A percentile compares a stretch with the other conserved stretches of the same genome.
These are phyloP conservation scores for Eupithecia insigniata DNA, from an alignment of 2,888 invertebrate species.

Conservation along the genomic window DNA sequence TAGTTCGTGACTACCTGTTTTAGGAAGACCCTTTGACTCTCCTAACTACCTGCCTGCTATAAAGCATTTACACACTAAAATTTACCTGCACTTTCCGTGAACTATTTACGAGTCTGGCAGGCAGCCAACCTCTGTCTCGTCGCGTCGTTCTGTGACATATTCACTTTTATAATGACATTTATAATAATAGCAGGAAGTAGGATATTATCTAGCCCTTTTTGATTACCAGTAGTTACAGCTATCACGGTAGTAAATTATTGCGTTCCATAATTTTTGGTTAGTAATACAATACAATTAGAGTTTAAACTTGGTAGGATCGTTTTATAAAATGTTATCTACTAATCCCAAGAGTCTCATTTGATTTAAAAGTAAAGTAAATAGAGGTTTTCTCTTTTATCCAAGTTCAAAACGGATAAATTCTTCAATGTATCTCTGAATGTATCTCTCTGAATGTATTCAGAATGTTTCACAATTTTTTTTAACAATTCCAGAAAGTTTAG, in stretches of 20 bases:
- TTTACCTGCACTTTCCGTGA: conserved; percentile 22
- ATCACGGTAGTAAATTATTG: not conserved
- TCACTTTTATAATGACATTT: conserved; percentile 9
- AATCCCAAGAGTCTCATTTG: too few species aligned
- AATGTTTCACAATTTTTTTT: too few species aligned
- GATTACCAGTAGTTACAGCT: not conserved
- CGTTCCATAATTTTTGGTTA: too few species aligned
- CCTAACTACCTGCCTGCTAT: not conserved
- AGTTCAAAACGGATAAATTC: not conserved
- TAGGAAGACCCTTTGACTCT: not conserved
- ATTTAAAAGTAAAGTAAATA: not conserved
- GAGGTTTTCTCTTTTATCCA: not conserved
- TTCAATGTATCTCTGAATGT: not conserved
- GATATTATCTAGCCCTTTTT: too few species aligned
- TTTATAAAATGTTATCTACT: too few species aligned
- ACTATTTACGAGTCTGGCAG: conserved; percentile 31
- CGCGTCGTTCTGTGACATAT: conserved; percentile 23
- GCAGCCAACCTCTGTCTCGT: conserved; percentile 23
- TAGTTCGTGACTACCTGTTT: too few species aligned
- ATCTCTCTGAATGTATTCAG: too few species aligned
- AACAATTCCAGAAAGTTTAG: too few species aligned
- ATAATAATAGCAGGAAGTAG: too few species aligned
- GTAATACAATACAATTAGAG: too few species aligned
- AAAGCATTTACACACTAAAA: conserved; percentile 21
- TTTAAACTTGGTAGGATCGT: too few species aligned